Base-by-base conservation (phyloP, 2,888 invertebrate genomes). In the Aleiodes alternator region DNA sequence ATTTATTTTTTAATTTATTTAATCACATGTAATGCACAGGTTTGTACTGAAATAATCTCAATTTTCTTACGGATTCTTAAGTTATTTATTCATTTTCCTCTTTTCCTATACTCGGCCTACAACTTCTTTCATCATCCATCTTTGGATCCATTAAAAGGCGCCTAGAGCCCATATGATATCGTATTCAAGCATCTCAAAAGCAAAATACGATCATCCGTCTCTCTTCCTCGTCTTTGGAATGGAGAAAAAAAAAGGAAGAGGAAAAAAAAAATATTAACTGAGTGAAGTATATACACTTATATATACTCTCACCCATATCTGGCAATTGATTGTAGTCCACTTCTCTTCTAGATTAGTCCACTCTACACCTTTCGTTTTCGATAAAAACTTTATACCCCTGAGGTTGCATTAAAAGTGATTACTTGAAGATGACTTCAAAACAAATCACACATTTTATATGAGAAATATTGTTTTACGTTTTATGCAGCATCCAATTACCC, bases 401-500 rank as follows among this genome's bases (percentile, higher is more conserved):
- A 64, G 64, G 64, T 64, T 64, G 64, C 64, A 64, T 64, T 64
- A 64, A 64, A 64, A 64, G 64, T 64, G 64, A 64, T 64, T 64
- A 64, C 64, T 43, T 23, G 43, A 64, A 43, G 43, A 43, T 43
- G 64, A 48, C 64, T 48, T 48, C 48, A 43, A 48, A 64, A 64
- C 64, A 64, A 64, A 64, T 64, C 48, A 48, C 48, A 48, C 48
- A 29, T 9, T 43, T 64, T 64, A 64, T 64, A 43, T 43, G 64
- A 64, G 64, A 64, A 64, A 64, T 64, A 64, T 64, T 64, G 43
- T 64, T 64, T 64, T 64, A 48, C 64, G 34, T 64, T 34, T 43
- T 64, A 64, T 64, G 64, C 64, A 64, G 48, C 64, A 64, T 43
- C 64, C 64, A 64, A 64, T 64, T 64, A 64, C 48, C 23, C n/a